These are phyloP conservation scores for Cyclopterus lumpus DNA, from an alignment of 2,797 vertebrate genomes.

Conservation along the genomic window DNA sequence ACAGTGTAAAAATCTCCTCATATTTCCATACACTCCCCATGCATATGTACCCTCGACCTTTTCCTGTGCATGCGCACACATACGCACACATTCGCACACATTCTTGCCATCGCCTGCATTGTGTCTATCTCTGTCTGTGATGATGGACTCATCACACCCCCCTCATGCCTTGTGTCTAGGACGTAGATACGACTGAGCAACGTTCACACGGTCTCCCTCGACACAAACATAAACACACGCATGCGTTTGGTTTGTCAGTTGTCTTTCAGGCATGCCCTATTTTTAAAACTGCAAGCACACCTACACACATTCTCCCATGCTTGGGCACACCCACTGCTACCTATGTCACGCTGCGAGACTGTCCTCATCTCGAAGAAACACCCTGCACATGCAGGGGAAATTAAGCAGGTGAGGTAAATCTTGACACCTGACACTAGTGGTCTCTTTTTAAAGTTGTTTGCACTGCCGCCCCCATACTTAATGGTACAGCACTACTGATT, in stretches of 20 bases:
- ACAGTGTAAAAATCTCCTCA: constrained; percentile 15
- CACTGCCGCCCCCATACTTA: constrained; percentile 63
- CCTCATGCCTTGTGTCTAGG: constrained; percentile 43
- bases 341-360: constrained; percentile 32
- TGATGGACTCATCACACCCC: constrained; percentile 28
- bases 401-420: constrained; percentile 68
- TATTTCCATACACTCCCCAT: background rate
- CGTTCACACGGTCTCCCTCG: constrained; percentile 66
- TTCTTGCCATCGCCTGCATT: constrained; percentile 19
- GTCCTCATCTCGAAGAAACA: constrained; percentile 24
- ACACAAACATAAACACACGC: constrained; percentile 63
- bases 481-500: constrained; percentile 77
- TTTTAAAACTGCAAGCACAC: constrained; percentile 75
- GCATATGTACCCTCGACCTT: background rate
- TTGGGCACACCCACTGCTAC: constrained; percentile 71
- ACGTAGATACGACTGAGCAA: constrained; percentile 17
- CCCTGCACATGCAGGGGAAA: constrained; percentile 23
- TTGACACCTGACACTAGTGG: constrained; percentile 66
- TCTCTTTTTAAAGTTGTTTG: constrained; percentile 68
- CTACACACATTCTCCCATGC: constrained; percentile 80
- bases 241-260: constrained; percentile 46
- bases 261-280: constrained; percentile 70
- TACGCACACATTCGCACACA: background rate
- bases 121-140: constrained; percentile 8
- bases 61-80: background rate